Evolutionary conservation across 1,140 invertebrate genomes (phyloP), one percentile per base, ranked within the genome.

Genomic region (Heliconius eleuchia): DNA sequence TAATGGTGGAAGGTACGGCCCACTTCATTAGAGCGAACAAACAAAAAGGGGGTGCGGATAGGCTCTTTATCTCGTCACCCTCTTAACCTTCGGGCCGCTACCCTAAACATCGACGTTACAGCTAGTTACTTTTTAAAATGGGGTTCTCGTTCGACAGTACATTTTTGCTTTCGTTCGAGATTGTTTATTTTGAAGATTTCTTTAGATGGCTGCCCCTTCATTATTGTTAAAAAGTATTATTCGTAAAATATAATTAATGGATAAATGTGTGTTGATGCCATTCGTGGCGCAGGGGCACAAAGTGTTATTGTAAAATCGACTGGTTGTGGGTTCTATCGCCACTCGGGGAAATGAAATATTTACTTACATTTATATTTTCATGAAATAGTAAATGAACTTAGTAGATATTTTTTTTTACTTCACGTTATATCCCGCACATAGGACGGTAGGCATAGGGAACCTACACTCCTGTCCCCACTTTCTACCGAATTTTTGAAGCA

Each of bases 1-100:
- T 89, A 87, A 89, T 89, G 87, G 83, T 71, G 70, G 74, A 77
- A 86, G 85, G 83, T 83, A 80, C 87, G 76, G 77, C 89, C 89
- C 85, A 87, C 90, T 93, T 93, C 91, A 93, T 93, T 93, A 92
- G 76, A 85, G 78, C 85, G 88, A 87, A 87, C 90, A 93, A 93
- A 93, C 89, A 93, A 91, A 89, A 72, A 81, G 42, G 85, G 86
- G 88, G 80, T 81, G 85, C 82, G 82, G 81, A 82, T 84, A 60
- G 83, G 83, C 85, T 85, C 86, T 86, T 91, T 90, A 89, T 88
- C 88, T 87, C 86, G 77, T 84, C 89, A 87, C 91, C 90, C 91
- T 89, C 88, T 88, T 85, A 86, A 88, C 85, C 85, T 83, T 83
- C 82, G 73, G 79, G 74, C 74, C 75, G 80, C 81, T 73, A 80